A percentile compares a stretch with the other conserved stretches of the same genome.
phyloP scores from a whole-genome alignment of 2,113 vertebrate genomes.

The Chrysemys picta region DNA sequence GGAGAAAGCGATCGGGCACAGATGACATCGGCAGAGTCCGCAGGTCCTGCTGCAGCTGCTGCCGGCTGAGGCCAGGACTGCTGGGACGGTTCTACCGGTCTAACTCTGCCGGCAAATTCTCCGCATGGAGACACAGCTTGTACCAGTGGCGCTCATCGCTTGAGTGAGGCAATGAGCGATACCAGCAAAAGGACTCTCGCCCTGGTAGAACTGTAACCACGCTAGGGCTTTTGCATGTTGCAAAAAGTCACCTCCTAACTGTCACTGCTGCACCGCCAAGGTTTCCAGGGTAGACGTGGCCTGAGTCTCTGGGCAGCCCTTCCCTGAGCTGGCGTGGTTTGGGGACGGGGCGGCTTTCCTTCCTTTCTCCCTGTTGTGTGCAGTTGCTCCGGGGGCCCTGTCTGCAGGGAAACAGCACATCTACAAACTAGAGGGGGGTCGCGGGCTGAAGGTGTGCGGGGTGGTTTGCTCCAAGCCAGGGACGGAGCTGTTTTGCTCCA shows the following conservation, averaged over 20 bases:
- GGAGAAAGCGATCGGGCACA: neutral
- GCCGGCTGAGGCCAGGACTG: neutral
- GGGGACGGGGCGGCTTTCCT: neutral
- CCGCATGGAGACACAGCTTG: neutral
- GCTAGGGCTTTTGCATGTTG: neutral
- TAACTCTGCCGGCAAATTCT: neutral
- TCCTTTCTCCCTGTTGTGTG: neutral
- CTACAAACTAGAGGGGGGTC: neutral
- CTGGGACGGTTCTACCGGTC: neutral
- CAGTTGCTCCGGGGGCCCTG: neutral
- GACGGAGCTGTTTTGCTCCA: constrained; percentile 16
- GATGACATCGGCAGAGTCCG: neutral
- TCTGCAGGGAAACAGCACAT: neutral
- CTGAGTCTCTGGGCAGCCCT: neutral
- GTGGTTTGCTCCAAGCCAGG: neutral
- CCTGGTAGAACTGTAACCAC: neutral
- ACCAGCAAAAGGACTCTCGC: neutral
- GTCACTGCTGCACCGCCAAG: neutral
- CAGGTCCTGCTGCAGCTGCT: neutral
- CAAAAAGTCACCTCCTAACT: neutral
- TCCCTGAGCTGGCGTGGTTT: neutral
- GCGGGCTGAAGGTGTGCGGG: neutral
- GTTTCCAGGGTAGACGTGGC: neutral
- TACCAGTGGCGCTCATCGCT: neutral
- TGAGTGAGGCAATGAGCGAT: neutral